Base-by-base conservation (phyloP, 2,888 invertebrate species). In the Drosophila diplacantha region DNA sequence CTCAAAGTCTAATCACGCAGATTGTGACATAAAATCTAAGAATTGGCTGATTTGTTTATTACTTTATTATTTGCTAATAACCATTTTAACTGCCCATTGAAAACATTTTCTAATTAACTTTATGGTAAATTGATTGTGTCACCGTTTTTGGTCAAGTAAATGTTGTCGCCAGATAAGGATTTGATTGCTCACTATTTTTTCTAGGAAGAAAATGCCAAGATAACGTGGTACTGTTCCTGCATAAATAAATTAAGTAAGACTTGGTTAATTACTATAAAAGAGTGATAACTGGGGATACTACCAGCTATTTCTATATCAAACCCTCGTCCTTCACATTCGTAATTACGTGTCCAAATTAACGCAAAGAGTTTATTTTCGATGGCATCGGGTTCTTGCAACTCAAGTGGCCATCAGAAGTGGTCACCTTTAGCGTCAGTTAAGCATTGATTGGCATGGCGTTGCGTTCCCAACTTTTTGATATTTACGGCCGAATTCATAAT, bases 381-480 rank as follows among this genome's bases (percentile, higher is more conserved):
- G 43, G 16, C 31, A 65, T 62, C 51, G 14, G 29, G 16, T 29
- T 46, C n/a, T 29, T 18, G n/a, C 32, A 16, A 5, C 22, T 68
- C 39, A 47, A 69, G 67, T 67, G 60, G 43, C 24, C 32, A 14
- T 5, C 29, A 32, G 16, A 60, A 47, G 61, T 43, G 32, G 37
- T 31, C 38, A n/a, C 46, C 26, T 24, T 14, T 44, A 41, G 38
- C 32, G 41, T 34, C 20, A 34, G 22, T 12, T 22, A 37, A 43
- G 37, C 34, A 63, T 50, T 62, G 60, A 61, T 60, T 51, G 39
- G 20, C 16, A 29, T 50, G 29, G 18, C 24, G 16, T 41, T 56
- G 37, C 24, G 20, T n/a, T 24, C 16, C 18, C 9, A n/a, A 55
- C 14, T 24, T 11, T 12, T 14, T 20, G 34, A 38, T 31, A 65